These are phyloP conservation scores for Diabrotica balteata DNA, from an alignment of 2,888 invertebrate species.

Conservation along the genomic window DNA sequence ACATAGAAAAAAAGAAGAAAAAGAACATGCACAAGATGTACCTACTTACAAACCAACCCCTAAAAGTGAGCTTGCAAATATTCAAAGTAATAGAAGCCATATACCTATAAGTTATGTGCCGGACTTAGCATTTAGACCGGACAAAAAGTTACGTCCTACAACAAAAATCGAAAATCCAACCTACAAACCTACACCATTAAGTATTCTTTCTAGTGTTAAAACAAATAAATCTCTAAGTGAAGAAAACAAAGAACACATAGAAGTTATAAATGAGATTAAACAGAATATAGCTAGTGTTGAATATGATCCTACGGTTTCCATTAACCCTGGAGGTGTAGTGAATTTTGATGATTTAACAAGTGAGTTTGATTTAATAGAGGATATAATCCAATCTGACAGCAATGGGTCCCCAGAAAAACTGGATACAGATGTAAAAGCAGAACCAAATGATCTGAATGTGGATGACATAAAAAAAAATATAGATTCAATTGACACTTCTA, in stretches of 20 bases:
- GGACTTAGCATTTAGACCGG: conserved; percentile 62
- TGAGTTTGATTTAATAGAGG: conserved; percentile 60
- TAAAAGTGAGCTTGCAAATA: conserved; percentile 60
- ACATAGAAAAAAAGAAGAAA: conserved; percentile 74
- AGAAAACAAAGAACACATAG: conserved; percentile 40
- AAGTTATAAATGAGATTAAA: conserved; percentile 47
- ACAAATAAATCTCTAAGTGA: conserved; percentile 32
- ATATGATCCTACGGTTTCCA: conserved; percentile 49
- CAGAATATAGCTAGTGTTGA: conserved; percentile 48
- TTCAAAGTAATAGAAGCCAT: conserved; percentile 54
- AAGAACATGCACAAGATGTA: conserved; percentile 52
- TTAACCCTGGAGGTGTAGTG: conserved; percentile 44
- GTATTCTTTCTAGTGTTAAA: conserved; percentile 53
- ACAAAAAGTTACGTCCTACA: conserved; percentile 53
- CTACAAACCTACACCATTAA: conserved; percentile 59
- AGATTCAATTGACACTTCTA: conserved; percentile 33
- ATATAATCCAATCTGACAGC: conserved; percentile 50
- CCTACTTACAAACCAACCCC: conserved; percentile 61
- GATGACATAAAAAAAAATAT: conserved; percentile 38
- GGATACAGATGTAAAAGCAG: neutral
- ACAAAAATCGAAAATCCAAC: conserved; percentile 51
- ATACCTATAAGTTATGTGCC: conserved; percentile 64
- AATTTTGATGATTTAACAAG: conserved; percentile 56
- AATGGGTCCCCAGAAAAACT: conserved; percentile 27
- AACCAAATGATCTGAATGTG: neutral